Evolutionary conservation across 2,797 vertebrate species (phyloP).

Genomic region (Sternotherus odoratus): DNA sequence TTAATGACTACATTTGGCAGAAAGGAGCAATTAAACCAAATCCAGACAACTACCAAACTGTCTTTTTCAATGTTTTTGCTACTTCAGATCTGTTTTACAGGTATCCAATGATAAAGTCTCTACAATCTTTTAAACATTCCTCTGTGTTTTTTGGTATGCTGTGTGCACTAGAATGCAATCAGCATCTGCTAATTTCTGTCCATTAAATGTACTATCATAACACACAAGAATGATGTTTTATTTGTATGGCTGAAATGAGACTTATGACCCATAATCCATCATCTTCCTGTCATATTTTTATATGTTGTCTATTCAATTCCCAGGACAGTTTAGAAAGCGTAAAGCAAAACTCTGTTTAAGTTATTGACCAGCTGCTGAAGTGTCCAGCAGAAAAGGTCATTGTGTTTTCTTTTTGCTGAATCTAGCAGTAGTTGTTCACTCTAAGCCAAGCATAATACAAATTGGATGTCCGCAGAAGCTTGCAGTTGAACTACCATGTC

Average conservation of each 20-base stretch:
- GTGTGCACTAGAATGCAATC: constrained; percentile 80
- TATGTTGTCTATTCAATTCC: constrained; percentile 86
- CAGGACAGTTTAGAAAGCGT: constrained; percentile 81
- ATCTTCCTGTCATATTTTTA: constrained; percentile 90
- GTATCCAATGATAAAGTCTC: constrained; percentile 18
- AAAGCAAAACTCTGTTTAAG: constrained; percentile 88
- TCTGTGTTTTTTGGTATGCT: constrained; percentile 80
- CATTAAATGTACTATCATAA: constrained; percentile 86
- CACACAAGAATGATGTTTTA: constrained; percentile 88
- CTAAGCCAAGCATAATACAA: constrained; percentile 89
- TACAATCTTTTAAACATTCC: constrained; percentile 57
- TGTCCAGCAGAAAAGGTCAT: constrained; percentile 90
- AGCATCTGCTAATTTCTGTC: constrained; percentile 89
- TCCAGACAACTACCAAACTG: constrained; percentile 41
- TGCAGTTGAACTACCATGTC: constrained; percentile 79
- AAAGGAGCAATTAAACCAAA: constrained; percentile 51
- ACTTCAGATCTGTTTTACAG: constrained; percentile 44
- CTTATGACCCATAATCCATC: constrained; percentile 91
- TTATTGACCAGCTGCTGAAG: constrained; percentile 91
- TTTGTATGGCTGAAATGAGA: constrained; percentile 90
- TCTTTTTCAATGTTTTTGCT: constrained; percentile 44
- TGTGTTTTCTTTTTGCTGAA: constrained; percentile 83
- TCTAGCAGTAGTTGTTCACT: constrained; percentile 81
- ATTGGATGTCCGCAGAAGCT: constrained; percentile 83
- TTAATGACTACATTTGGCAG: constrained; percentile 49